Evolutionary conservation across 2,888 invertebrate genomes (phyloP), one percentile per base, ranked within the genome.

Genomic region (Athripsodes cinereus): DNA sequence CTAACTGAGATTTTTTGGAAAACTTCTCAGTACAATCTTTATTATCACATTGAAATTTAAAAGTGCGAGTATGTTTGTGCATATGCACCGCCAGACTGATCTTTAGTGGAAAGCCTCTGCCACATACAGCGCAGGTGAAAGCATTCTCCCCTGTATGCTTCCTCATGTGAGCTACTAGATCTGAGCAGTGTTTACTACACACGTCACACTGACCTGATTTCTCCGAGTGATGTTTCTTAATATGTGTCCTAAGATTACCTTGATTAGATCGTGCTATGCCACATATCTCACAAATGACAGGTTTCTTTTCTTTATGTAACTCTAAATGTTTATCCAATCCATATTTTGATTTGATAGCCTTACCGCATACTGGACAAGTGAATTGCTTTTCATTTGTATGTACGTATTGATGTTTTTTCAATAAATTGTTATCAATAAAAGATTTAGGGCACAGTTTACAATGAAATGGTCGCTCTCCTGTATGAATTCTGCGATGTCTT

Each of bases 141-240:
- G 75, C 74, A 44, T 71, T 79, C 64, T 81, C 81, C 0, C 82
- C 82, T 0, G 80, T 81, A 62, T 83, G 83, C 61, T 78, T 78
- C 1, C 78, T 69, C 79, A 81, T 79, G 62, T 83, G 83, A 1
- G 74, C 76, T 52, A 75, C 76, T 21, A 83, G 65, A 65, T 83
- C 78, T 0, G 82, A 72, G 63, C 78, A 81, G 6, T 76, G 74
- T 66, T 82, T 82, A 3, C 72, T 66, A 64, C 83, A 83, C 8
- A 80, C 66, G 0, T 67, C 68, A 65, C 83, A 83, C 3, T 75
- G 69, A 0, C 63, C 62, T 11, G 64, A 62, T 13, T 34, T 55
- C 10, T 52, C 57, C 1, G 63, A 63, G 46, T 64, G 64, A 18
- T 60, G 49, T 2, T 56, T 62, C 8, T 52, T 57, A 0, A 56